Conservation (phyloP, 2,888 invertebrate genomes). For the Leptinotarsa peninsularis region DNA sequence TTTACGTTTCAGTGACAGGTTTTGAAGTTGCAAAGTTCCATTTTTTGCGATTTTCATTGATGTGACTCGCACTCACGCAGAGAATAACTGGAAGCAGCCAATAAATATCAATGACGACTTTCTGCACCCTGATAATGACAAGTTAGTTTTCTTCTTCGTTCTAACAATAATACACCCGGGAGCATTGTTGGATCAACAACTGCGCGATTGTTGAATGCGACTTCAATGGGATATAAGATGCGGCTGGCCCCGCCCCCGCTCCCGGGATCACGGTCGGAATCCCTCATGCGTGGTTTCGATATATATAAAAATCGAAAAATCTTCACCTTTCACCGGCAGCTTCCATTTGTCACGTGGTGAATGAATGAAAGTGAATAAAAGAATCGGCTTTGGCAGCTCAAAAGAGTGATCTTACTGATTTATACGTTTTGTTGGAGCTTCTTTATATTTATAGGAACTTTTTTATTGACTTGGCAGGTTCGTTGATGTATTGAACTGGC, state of each 20-base stretch:
- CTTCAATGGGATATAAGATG: conserved; percentile 38
- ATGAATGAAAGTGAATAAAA: conserved; percentile 58
- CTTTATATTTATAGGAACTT: conserved; percentile 46
- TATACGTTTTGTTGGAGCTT: conserved; percentile 53
- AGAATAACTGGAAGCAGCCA: conserved; percentile 24
- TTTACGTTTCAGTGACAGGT: no score
- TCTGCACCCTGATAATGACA: conserved; percentile 60
- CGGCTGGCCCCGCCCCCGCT: conserved; percentile 5
- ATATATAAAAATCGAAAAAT: conserved; percentile 65
- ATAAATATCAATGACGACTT: conserved; percentile 58
- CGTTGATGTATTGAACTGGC: conserved; percentile 26
- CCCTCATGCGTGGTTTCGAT: conserved; percentile 57
- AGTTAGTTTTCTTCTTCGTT: conserved; percentile 59
- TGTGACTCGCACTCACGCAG: neutral
- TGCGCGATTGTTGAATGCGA: conserved; percentile 47
- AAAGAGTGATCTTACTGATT: conserved; percentile 60
- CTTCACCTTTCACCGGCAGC: conserved; percentile 66
- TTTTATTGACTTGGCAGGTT: conserved; percentile 30
- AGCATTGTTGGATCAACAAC: conserved; percentile 56
- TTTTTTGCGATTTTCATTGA: no score
- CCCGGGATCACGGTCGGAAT: conserved; percentile 35
- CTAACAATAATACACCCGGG: conserved; percentile 54
- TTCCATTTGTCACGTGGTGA: conserved; percentile 65
- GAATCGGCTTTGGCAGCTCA: conserved; percentile 54
- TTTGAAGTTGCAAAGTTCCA: no score